Conservation (phyloP, 23 tunicate genomes). For the Phallusia fumigata region DNA sequence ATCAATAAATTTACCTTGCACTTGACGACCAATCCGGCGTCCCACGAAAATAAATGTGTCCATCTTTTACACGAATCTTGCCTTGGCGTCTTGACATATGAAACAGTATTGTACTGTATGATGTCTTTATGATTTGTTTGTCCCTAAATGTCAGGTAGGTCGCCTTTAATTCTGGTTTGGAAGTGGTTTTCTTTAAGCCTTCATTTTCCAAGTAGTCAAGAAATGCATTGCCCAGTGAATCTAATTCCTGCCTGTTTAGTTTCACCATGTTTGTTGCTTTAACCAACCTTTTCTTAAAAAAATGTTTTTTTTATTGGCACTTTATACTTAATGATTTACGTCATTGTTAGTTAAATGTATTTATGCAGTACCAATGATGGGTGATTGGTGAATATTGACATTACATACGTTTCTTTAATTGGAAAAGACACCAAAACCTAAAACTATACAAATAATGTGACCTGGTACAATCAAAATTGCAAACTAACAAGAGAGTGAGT, state of each 20-base stretch:
- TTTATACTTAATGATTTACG: no score
- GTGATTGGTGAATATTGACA: no score
- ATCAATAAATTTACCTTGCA: neutral
- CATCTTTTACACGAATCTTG: neutral
- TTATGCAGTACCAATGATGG: no score
- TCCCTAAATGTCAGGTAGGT: neutral
- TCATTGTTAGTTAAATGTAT: no score
- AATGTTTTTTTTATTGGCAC: no score
- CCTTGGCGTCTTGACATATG: conserved; percentile 7
- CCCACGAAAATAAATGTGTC: neutral
- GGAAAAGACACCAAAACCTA: neutral
- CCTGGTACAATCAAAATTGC: neutral
- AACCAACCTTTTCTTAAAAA: no score
- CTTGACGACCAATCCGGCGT: neutral
- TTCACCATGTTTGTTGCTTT: neutral
- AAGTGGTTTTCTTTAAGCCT: neutral
- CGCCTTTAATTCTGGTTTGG: neutral
- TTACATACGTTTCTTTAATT: neutral
- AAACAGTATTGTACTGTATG: neutral
- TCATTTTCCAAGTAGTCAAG: neutral
- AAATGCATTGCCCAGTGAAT: neutral
- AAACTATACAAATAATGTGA: neutral
- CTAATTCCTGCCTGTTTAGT: neutral
- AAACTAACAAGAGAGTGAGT: no score
- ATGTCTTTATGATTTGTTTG: neutral